A percentile compares a stretch with the other conserved stretches of the same genome.
phyloP scores from a whole-genome alignment of 2,797 vertebrate species.

The Parotocinclus haroldoi region DNA sequence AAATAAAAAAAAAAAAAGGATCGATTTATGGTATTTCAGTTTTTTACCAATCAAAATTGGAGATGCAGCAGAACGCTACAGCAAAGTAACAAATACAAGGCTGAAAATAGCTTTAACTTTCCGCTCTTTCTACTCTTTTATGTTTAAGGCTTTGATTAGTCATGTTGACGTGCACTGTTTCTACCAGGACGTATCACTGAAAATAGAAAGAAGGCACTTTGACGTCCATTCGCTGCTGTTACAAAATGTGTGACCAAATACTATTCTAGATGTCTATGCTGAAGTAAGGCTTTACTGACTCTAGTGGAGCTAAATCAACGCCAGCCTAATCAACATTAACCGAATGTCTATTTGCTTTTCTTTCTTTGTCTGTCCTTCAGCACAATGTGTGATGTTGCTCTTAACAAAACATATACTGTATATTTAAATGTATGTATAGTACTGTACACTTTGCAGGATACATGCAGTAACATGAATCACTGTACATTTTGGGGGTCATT shows the following conservation, averaged over 20 bases:
- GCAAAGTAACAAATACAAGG: constrained; percentile 51
- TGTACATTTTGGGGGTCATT: constrained; percentile 74
- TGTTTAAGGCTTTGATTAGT: constrained; percentile 8
- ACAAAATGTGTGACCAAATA: constrained; percentile 71
- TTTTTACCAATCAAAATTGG: constrained; percentile 50
- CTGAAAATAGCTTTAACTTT: constrained; percentile 61
- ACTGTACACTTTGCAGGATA: constrained; percentile 43
- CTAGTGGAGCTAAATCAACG: constrained; percentile 63
- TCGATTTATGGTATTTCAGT: constrained; percentile 63
- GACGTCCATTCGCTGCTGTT: constrained; percentile 51
- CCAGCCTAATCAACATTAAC: constrained; percentile 70
- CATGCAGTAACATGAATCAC: constrained; percentile 60
- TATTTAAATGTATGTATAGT: constrained; percentile 60
- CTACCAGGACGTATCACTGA: constrained; percentile 17
- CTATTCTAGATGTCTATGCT: constrained; percentile 56
- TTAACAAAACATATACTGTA: constrained; percentile 53
- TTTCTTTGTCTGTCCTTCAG: constrained; percentile 38
- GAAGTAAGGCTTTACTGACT: constrained; percentile 55
- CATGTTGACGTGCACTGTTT: constrained; percentile 38
- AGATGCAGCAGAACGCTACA: constrained; percentile 6
- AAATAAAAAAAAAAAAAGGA: constrained; percentile 60
- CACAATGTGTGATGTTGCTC: constrained; percentile 55
- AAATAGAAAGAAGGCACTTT: constrained; percentile 45
- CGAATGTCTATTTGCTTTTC: constrained; percentile 64
- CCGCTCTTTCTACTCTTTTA: constrained; percentile 34